Evolutionary conservation across 2,888 invertebrate species (phyloP).

Genomic region (Iphiclides podalirius): DNA sequence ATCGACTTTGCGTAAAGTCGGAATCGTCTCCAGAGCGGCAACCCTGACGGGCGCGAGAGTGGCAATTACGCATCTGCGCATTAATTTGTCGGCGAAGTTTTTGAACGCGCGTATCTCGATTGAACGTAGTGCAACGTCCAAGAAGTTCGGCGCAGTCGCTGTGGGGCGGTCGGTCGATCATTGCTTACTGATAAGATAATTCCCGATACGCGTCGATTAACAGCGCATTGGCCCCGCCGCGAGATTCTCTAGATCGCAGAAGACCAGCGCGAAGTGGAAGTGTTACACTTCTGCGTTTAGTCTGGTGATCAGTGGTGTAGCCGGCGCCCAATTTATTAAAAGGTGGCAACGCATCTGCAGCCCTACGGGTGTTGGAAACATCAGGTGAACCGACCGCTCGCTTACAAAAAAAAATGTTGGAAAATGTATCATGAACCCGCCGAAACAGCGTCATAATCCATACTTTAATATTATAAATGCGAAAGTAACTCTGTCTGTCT

Average conservation of each 20-base stretch:
- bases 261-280: no score
- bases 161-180: slow-evolving; percentile 15
- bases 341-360: no score
- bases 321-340: no score
- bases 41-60: slow-evolving; percentile 17
- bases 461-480: no score
- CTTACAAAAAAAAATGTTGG: no score
- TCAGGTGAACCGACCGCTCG: no score
- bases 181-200: slow-evolving; percentile 21
- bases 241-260: not conserved
- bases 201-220: not conserved
- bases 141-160: no score
- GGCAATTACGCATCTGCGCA: slow-evolving; percentile 30
- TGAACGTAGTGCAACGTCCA: slow-evolving; percentile 36
- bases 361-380: not conserved
- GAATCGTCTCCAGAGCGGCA: not conserved
- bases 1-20: not conserved
- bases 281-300: no score
- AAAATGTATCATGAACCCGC: no score
- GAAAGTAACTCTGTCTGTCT: no score
- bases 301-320: no score
- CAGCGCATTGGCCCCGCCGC: not conserved
- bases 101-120: slow-evolving; percentile 42
- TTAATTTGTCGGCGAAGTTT: slow-evolving; percentile 55
- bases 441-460: no score